Conservation (phyloP, 2,888 invertebrate species). For the Sepioteuthis lessoniana region DNA sequence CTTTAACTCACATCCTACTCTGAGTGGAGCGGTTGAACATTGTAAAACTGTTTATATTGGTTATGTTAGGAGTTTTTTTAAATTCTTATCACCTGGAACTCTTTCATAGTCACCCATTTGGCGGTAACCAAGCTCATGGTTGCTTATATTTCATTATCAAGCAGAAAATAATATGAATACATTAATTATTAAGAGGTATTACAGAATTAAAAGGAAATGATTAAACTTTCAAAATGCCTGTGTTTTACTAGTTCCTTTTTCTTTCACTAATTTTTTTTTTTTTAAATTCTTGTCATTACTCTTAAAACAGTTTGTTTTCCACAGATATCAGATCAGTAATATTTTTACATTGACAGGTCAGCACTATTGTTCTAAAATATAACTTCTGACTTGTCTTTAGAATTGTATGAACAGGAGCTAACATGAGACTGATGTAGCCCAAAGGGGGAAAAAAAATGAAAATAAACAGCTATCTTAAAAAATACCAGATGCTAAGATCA, state of each 20-base stretch:
- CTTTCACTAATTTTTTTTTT: not conserved
- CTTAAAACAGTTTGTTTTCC: not conserved
- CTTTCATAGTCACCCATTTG: no score
- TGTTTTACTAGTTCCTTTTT: not conserved
- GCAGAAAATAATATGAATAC: not conserved
- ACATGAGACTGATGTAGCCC: not conserved
- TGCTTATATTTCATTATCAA: not conserved
- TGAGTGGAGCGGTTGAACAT: no score
- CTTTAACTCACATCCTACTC: no score
- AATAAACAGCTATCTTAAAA: not conserved
- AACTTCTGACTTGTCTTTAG: not conserved
- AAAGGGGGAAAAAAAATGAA: not conserved
- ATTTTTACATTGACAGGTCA: not conserved
- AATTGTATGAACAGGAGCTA: not conserved
- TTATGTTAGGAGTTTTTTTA: no score
- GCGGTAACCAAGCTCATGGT: no score
- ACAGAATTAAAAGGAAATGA: not conserved
- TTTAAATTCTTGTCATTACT: not conserved
- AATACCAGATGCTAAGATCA: not conserved
- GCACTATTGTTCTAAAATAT: not conserved
- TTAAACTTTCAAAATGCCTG: not conserved
- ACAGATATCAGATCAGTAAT: not conserved
- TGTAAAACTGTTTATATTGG: no score
- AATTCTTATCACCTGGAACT: no score
- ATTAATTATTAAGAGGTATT: not conserved